Conservation (phyloP, 2,797 vertebrate genomes). For the Monodelphis domestica region DNA sequence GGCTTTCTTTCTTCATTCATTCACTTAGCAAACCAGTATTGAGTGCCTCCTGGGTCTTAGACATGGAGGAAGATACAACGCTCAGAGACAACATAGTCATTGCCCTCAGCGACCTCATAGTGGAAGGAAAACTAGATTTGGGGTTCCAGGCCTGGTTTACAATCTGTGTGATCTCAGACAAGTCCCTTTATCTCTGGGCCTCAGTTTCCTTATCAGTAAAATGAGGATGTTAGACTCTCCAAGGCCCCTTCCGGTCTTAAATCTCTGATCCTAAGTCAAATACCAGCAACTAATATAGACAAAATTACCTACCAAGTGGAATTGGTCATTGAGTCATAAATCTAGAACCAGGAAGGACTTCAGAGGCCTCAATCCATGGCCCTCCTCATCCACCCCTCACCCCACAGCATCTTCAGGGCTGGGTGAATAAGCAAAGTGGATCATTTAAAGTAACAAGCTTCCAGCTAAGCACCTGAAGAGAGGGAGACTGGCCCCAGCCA, state of each 20-base stretch:
- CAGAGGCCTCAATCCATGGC: no score
- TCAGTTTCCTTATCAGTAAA: slow-evolving; percentile 25
- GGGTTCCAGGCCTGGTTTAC: not conserved
- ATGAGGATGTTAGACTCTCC: not conserved
- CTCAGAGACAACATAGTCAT: not conserved
- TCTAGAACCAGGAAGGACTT: not conserved
- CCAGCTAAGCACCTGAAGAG: no score
- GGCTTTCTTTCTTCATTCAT: not conserved
- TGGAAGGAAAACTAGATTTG: no score
- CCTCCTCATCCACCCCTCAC: not conserved
- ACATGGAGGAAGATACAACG: not conserved
- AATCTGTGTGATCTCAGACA: not conserved
- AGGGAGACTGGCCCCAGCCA: not conserved
- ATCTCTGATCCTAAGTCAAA: not conserved
- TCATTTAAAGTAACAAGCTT: no score
- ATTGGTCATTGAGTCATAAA: not conserved
- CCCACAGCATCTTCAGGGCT: no score
- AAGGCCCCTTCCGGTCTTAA: not conserved
- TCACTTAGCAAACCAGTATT: not conserved
- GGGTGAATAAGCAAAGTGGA: no score
- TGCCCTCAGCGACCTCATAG: not conserved
- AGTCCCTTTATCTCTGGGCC: not conserved
- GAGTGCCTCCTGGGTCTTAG: not conserved
- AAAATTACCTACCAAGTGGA: not conserved
- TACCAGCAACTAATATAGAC: not conserved